Conservation (phyloP, 2,113 vertebrate species). For the Mixornis gularis region DNA sequence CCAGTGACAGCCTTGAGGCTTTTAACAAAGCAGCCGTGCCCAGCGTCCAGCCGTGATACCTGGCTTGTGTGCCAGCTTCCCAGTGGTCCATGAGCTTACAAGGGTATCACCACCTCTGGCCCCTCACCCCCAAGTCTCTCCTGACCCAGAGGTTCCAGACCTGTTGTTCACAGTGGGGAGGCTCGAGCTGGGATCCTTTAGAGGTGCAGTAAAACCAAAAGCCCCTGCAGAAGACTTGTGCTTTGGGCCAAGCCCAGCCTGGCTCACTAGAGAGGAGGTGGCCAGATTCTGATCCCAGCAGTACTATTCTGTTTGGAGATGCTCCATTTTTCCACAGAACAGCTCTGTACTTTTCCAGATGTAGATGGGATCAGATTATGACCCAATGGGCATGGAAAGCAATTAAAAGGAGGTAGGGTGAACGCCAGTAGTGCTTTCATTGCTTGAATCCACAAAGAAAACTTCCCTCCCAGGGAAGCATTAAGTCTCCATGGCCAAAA, state of each 20-base stretch:
- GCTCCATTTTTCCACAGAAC: neutral
- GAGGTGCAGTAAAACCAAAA: neutral
- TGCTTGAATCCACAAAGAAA: neutral
- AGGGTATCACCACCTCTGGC: accelerated
- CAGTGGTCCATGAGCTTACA: neutral
- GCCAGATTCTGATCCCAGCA: neutral
- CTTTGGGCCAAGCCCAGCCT: neutral
- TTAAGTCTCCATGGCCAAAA: neutral
- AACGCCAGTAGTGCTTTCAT: neutral
- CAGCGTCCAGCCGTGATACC: neutral
- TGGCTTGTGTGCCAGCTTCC: neutral
- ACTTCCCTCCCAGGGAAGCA: neutral
- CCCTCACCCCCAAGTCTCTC: neutral
- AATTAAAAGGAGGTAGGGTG: neutral
- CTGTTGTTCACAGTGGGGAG: neutral
- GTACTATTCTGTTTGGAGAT: neutral
- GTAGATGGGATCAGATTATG: neutral
- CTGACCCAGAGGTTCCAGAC: neutral
- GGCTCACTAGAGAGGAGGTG: neutral
- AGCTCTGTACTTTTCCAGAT: neutral
- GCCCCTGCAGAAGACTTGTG: neutral
- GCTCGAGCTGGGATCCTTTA: neutral
- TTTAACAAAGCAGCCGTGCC: neutral
- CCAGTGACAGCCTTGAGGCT: neutral
- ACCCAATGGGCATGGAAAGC: neutral